phyloP scores from a whole-genome alignment of 2,797 vertebrate genomes.

The Sebastes paucispinis region DNA sequence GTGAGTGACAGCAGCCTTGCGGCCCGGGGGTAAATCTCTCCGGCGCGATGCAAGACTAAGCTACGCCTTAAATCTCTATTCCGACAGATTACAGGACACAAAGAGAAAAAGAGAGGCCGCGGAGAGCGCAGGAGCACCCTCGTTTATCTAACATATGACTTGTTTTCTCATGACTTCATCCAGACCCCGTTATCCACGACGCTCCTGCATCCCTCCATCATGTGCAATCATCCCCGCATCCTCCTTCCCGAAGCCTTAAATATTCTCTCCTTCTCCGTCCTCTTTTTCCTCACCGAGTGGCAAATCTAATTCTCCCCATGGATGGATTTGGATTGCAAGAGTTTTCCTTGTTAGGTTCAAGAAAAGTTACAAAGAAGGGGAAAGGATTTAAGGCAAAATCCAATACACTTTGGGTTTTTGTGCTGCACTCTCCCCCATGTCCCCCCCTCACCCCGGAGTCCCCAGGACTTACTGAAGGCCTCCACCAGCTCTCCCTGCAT shows the following conservation, averaged over 20 bases:
- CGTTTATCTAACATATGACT: conserved; percentile 54
- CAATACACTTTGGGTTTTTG: conserved; percentile 25
- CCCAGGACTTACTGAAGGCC: conserved; percentile 89
- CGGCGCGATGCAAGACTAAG: conserved; percentile 57
- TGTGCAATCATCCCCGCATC: conserved; percentile 42
- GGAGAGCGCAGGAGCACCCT: conserved; percentile 13
- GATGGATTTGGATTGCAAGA: conserved; percentile 67
- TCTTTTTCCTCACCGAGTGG: conserved; percentile 24
- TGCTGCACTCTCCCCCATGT: background rate
- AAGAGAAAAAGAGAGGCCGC: conserved; percentile 35
- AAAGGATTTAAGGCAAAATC: conserved; percentile 57
- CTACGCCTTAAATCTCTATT: conserved; percentile 70
- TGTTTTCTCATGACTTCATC: conserved; percentile 57
- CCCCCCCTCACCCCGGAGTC: background rate
- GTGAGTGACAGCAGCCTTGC: conserved; percentile 58
- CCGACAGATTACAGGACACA: conserved; percentile 61
- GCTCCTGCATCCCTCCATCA: conserved; percentile 38
- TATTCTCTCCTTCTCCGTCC: conserved; percentile 33
- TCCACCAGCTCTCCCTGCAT: conserved; percentile 94
- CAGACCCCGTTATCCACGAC: conserved; percentile 15
- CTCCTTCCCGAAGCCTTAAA: conserved; percentile 24
- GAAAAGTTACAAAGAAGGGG: conserved; percentile 58
- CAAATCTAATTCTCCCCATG: conserved; percentile 72
- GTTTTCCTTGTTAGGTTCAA: conserved; percentile 67
- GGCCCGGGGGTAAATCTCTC: conserved; percentile 63